A percentile compares a stretch with the other conserved stretches of the same genome.
These are phyloP conservation scores for Recurvirostra avosetta DNA, from an alignment of 2,113 vertebrate species.

Conservation along the genomic window DNA sequence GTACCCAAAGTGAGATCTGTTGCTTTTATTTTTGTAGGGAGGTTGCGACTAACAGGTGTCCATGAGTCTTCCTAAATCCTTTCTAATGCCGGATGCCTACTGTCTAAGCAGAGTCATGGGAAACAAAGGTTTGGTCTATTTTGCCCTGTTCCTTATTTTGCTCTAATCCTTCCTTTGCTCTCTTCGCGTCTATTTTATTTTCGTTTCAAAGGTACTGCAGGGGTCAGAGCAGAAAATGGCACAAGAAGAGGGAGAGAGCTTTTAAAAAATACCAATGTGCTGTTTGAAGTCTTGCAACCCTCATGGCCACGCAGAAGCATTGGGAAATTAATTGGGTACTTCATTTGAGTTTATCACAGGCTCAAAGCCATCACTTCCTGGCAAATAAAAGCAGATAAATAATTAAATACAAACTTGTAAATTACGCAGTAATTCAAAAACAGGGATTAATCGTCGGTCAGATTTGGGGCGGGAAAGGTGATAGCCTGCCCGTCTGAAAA, in stretches of 20 bases:
- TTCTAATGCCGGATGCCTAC: background rate
- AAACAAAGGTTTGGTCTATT: background rate
- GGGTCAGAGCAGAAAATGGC: background rate
- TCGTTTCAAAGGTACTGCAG: background rate
- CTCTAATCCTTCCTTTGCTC: too few species aligned
- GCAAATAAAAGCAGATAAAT: slow-evolving; percentile 33
- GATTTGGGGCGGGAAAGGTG: background rate
- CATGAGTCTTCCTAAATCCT: background rate
- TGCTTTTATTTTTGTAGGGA: background rate
- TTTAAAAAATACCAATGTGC: background rate
- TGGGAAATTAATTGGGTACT: background rate
- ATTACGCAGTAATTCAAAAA: background rate
- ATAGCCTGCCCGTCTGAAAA: background rate
- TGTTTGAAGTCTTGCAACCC: background rate
- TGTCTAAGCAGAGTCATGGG: background rate
- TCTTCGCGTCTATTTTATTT: background rate
- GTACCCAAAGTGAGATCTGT: background rate
- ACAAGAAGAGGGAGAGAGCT: background rate
- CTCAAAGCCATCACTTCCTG: background rate
- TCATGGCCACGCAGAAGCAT: background rate
- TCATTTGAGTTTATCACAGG: background rate
- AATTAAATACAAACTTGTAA: slow-evolving; percentile 23
- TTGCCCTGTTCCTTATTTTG: background rate
- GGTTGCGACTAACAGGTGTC: background rate
- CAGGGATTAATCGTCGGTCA: background rate